These are phyloP conservation scores for Nyctibius bracteatus DNA, from an alignment of 2,113 vertebrate genomes.

Conservation along the genomic window DNA sequence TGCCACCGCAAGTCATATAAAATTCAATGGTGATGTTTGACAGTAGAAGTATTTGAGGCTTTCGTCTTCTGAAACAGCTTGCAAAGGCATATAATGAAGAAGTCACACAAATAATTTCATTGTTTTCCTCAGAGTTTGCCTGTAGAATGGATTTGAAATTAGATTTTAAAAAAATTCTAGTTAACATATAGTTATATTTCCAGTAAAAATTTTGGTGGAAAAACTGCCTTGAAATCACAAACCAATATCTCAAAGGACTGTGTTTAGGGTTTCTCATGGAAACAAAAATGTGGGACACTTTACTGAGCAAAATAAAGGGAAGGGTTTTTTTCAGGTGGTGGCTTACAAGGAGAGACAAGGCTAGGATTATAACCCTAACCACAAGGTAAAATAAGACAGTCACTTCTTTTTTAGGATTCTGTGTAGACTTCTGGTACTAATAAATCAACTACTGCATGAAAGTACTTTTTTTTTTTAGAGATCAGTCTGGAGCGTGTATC, in stretches of 20 bases:
- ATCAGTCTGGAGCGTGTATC: background rate
- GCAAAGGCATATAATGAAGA: background rate
- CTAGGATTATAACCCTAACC: background rate
- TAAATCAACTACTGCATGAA: background rate
- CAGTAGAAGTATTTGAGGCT: background rate
- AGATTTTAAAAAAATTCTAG: background rate
- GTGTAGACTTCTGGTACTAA: background rate
- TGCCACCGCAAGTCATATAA: rapidly evolving
- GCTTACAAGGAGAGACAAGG: background rate
- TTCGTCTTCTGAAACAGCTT: background rate
- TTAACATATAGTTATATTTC: background rate
- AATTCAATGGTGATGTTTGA: background rate
- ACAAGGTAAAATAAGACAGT: background rate
- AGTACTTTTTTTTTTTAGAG: background rate
- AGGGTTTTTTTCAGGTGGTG: background rate
- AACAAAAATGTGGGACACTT: background rate
- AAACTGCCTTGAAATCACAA: background rate
- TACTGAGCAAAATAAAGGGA: background rate
- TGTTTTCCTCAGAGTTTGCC: background rate
- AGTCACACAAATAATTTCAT: background rate
- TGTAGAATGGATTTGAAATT: background rate
- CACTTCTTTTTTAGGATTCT: background rate
- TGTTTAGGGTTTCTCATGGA: background rate
- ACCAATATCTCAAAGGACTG: background rate
- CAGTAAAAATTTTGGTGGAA: background rate